Conservation (phyloP, 2,113 vertebrate species). For the Lophotis ruficrista region DNA sequence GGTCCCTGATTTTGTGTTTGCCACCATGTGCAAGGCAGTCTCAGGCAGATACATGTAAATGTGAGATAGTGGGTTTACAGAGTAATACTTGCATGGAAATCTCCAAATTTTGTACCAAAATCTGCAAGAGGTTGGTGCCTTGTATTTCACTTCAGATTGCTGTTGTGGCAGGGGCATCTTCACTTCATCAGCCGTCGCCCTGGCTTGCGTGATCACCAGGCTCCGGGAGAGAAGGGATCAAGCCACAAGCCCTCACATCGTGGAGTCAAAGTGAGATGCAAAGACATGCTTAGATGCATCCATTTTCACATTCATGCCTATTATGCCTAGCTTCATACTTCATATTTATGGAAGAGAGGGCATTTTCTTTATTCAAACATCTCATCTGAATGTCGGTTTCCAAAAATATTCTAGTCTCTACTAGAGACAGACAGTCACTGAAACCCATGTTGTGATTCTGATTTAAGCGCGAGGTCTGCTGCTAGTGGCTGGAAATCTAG, state of each 20-base stretch:
- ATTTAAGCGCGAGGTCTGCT: neutral
- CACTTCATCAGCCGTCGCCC: neutral
- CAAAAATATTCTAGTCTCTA: neutral
- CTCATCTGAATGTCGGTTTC: neutral
- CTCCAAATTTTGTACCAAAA: neutral
- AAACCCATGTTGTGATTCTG: neutral
- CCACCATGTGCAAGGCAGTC: accelerated
- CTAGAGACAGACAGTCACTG: neutral
- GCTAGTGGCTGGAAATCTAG: neutral
- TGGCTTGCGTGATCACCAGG: neutral
- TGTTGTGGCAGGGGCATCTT: neutral
- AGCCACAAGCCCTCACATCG: neutral
- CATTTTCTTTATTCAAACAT: neutral
- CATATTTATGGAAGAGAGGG: neutral
- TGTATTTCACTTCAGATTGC: neutral
- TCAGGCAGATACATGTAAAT: neutral
- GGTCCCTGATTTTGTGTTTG: neutral
- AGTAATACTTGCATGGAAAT: neutral
- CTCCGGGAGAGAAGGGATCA: neutral
- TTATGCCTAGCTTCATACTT: neutral
- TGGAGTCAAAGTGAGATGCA: neutral
- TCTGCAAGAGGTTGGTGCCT: neutral
- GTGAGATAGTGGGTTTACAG: neutral
- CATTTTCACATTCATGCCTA: neutral
- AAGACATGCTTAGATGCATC: neutral